Evolutionary conservation across 2,888 invertebrate species (phyloP).

Genomic region (Drosophila paracracens): DNA sequence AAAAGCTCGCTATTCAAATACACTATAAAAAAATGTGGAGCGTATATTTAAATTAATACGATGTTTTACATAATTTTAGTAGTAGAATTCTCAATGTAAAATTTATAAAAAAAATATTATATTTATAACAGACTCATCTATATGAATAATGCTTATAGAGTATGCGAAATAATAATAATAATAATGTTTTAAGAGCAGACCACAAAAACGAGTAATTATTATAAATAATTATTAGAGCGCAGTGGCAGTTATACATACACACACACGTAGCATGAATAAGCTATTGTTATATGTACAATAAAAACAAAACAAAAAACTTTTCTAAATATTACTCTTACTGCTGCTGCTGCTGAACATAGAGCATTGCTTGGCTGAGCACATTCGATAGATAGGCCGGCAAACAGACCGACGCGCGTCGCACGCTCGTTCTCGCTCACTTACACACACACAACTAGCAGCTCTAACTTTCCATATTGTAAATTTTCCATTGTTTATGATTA

Average conservation of each 20-base stretch:
- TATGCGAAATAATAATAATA: conserved; percentile 32
- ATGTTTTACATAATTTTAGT: background rate
- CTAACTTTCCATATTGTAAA: conserved; percentile 70
- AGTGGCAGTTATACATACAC: conserved; percentile 62
- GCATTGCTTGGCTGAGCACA: conserved; percentile 43
- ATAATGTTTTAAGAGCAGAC: conserved; percentile 66
- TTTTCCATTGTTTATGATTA: conserved; percentile 75
- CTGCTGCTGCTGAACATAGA: conserved; percentile 42
- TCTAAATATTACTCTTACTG: conserved; percentile 44
- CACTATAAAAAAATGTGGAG: conserved; percentile 1
- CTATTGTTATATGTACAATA: conserved; percentile 36
- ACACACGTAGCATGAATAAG: conserved; percentile 33
- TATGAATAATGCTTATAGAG: conserved; percentile 9
- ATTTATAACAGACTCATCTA: conserved; percentile 4
- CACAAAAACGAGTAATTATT: conserved; percentile 70
- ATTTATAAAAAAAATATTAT: background rate
- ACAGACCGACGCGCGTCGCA: conserved; percentile 7
- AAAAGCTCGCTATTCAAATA: conserved; percentile 13
- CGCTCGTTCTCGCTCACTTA: conserved; percentile 12
- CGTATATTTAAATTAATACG: background rate
- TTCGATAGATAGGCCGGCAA: conserved; percentile 52
- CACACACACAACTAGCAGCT: conserved; percentile 16
- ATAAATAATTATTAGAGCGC: conserved; percentile 81
- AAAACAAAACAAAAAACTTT: conserved; percentile 41
- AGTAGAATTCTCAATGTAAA: background rate